Conservation (phyloP, 2,888 invertebrate genomes). For the Mythimna impura region DNA sequence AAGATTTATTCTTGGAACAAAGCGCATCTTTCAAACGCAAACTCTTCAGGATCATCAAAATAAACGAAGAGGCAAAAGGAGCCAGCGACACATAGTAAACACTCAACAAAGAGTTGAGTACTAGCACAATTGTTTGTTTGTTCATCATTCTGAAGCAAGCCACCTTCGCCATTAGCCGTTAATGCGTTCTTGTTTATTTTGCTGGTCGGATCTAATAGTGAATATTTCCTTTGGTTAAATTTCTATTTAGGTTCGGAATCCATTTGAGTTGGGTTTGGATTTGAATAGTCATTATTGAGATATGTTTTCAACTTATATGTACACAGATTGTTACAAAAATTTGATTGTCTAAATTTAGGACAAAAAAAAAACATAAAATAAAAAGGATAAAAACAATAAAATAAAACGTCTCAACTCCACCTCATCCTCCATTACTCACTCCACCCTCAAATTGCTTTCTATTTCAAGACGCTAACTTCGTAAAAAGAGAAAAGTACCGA, state of each 20-base stretch:
- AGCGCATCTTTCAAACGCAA: slow-evolving; percentile 52
- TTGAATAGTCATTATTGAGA: not conserved
- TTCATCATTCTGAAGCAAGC: slow-evolving; percentile 74
- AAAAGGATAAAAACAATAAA: slow-evolving; percentile 2
- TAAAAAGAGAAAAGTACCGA: slow-evolving; percentile 58
- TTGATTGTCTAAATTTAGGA: no score
- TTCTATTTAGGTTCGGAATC: slow-evolving; percentile 37
- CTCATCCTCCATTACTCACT: slow-evolving; percentile 50
- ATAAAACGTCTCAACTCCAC: slow-evolving; percentile 30
- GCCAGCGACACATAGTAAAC: slow-evolving; percentile 51
- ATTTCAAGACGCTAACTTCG: slow-evolving; percentile 52
- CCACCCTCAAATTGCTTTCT: slow-evolving; percentile 58
- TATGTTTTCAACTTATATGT: no score
- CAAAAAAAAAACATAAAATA: not conserved
- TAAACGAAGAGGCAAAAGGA: slow-evolving; percentile 50
- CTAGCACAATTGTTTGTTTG: slow-evolving; percentile 78
- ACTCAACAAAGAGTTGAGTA: slow-evolving; percentile 60
- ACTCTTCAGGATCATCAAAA: slow-evolving; percentile 56
- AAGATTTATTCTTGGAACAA: slow-evolving; percentile 57
- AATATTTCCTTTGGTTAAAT: slow-evolving; percentile 56
- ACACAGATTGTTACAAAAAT: no score
- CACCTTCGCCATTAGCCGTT: slow-evolving; percentile 83
- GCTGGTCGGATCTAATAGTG: slow-evolving; percentile 51
- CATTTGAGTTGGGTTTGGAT: slow-evolving; percentile 1
- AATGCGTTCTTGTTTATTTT: slow-evolving; percentile 82